Evolutionary conservation across 2,888 invertebrate genomes (phyloP).

Genomic region (Drosophila pegasa): DNA sequence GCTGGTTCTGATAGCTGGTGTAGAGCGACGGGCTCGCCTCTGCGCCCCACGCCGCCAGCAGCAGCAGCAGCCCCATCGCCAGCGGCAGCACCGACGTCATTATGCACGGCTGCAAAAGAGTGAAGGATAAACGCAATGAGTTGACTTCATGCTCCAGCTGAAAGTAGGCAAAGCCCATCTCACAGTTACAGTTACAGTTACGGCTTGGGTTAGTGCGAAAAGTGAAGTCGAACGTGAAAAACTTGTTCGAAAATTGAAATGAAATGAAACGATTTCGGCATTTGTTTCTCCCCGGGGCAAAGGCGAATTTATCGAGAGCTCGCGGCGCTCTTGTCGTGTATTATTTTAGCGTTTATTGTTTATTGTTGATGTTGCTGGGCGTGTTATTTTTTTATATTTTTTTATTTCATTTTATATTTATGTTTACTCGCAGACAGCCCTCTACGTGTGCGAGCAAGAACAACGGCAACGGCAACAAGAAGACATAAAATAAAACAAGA

Average conservation of each 20-base stretch:
- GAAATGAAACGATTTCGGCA: constrained; percentile 4
- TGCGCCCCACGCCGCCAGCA: constrained; percentile 4
- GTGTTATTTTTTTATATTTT: constrained; percentile 50
- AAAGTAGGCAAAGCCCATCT: constrained; percentile 32
- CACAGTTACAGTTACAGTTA: neutral
- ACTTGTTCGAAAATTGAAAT: neutral
- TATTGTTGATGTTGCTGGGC: constrained; percentile 45
- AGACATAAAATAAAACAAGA: neutral
- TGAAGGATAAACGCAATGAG: neutral
- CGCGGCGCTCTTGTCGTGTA: constrained; percentile 8
- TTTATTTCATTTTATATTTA: constrained; percentile 62
- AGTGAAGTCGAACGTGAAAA: neutral
- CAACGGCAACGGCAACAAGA: constrained; percentile 14
- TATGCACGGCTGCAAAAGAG: constrained; percentile 15
- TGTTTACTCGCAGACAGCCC: constrained; percentile 60
- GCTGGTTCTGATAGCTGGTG: constrained; percentile 87
- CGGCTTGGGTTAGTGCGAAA: neutral
- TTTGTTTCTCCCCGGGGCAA: neutral
- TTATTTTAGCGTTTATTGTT: constrained; percentile 36
- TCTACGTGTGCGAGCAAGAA: constrained; percentile 53
- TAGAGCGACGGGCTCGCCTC: constrained; percentile 62
- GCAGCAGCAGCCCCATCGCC: neutral
- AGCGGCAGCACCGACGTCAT: constrained; percentile 38
- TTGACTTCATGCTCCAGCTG: constrained; percentile 4
- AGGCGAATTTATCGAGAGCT: neutral